These are phyloP conservation scores for Pasiphila rectangulata DNA, from an alignment of 2,888 invertebrate genomes.

Conservation along the genomic window DNA sequence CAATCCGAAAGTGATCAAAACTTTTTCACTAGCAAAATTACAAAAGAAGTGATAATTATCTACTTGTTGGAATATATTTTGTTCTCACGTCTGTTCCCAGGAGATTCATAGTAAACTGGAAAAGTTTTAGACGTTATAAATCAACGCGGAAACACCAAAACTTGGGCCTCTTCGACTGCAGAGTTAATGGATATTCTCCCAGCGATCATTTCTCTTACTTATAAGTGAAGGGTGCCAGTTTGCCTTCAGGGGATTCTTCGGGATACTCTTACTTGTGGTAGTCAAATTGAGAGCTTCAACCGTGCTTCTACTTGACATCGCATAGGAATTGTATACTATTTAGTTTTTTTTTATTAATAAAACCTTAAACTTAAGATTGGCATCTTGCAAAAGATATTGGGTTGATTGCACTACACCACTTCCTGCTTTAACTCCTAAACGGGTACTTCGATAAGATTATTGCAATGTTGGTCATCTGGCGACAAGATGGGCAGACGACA, in stretches of 20 bases:
- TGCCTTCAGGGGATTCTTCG: background rate
- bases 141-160: slow-evolving; percentile 17
- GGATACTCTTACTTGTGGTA: background rate
- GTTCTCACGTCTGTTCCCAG: slow-evolving; percentile 17
- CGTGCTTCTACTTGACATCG: too few species aligned
- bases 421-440: too few species aligned
- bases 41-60: slow-evolving; percentile 16
- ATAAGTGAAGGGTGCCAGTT: background rate
- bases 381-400: too few species aligned
- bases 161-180: slow-evolving; percentile 13
- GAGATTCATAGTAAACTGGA: slow-evolving; percentile 21
- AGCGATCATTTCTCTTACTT: slow-evolving; percentile 13
- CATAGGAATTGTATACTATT: too few species aligned
- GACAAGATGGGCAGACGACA: too few species aligned
- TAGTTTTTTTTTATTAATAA: too few species aligned
- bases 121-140: slow-evolving; percentile 24
- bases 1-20: slow-evolving; percentile 2
- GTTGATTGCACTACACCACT: too few species aligned
- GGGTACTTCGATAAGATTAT: too few species aligned
- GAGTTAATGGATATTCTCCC: slow-evolving; percentile 18
- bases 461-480: too few species aligned
- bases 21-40: slow-evolving; percentile 9
- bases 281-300: too few species aligned
- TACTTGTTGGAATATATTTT: slow-evolving; percentile 11
- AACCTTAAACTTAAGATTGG: too few species aligned